Evolutionary conservation across 37 sponge, comb jelly and placozoan species (phyloP), one percentile per base, ranked within the genome.

Genomic region (Chondrilla cf. caribensis): DNA sequence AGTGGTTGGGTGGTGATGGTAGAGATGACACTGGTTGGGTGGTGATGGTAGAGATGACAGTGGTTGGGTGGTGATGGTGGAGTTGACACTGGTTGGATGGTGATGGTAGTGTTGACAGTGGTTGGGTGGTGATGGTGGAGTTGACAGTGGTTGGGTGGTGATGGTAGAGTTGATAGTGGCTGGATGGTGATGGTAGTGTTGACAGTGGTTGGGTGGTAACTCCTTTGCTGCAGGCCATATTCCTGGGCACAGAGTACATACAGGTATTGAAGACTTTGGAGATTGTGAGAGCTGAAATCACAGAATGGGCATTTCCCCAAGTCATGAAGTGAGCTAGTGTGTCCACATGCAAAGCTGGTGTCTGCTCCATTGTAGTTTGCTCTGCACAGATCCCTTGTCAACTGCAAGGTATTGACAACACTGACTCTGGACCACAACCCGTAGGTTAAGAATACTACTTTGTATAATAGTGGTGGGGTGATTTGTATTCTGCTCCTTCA

Each of bases 401-500:
- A 17, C 31, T 36, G 57, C 25, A 25, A 29, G 11, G 81, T 78
- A 28, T 66, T 87, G 33, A 58, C 77, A 58, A 41, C 58, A 32
- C 58, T 87, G 2, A 59, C 54, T 37, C 42, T 87, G 72, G 87
- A 87, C 43, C 72, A 87, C 68, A 87, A 87, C 77, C 40, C 37
- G 87, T 87, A 39, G 47, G 82, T 24, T 47, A 7, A 7, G n/a
- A n/a, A 19, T 28, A 1, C 29, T 29, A 36, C 26, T 29, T 36
- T 70, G 17, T 40, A 29, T 38, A 1, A 22, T n/a, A n/a, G n/a
- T n/a, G n/a, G n/a, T n/a, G n/a, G n/a, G n/a, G 76, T 73, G 25
- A 2, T 73, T 60, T 54, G 21, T 70, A 0, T 28, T 21, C 19
- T 42, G n/a, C 29, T 9, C 71, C 31, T 35, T 7, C 42, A 84